Conservation (phyloP, 2,113 vertebrate genomes). For the Lasiurus cinereus region DNA sequence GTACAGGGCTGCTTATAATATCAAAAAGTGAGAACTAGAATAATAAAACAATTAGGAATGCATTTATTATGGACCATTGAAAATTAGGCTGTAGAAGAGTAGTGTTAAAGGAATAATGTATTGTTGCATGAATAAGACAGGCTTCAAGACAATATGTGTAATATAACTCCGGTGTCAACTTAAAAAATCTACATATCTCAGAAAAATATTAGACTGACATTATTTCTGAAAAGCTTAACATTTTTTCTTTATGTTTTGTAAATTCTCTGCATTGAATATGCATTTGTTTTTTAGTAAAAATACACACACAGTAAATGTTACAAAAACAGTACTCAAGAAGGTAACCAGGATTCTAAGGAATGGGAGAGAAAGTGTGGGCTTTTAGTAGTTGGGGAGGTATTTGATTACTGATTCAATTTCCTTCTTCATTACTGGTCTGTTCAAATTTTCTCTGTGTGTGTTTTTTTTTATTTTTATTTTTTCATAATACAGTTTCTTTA, state of each 20-base stretch:
- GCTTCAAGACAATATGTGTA: not conserved
- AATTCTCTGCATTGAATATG: conserved; percentile 2
- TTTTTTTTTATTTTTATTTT: not conserved
- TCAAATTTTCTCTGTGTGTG: not conserved
- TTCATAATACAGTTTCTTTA: not conserved
- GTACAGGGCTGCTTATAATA: not conserved
- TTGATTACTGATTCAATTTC: conserved; percentile 10
- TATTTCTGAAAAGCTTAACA: not conserved
- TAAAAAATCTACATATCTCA: not conserved
- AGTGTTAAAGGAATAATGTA: not conserved
- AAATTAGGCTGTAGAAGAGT: not conserved
- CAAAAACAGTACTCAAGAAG: not conserved
- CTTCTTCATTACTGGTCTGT: not conserved
- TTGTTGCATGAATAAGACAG: not conserved
- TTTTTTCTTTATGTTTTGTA: not conserved
- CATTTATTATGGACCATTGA: not conserved
- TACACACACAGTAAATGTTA: not conserved
- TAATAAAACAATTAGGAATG: not conserved
- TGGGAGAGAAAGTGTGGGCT: not conserved
- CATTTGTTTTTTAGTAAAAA: conserved; percentile 22
- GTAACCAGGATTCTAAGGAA: not conserved
- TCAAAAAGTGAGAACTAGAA: not conserved
- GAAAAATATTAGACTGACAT: not conserved
- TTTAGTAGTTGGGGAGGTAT: not conserved
- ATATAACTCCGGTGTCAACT: not conserved